Conservation (phyloP, 2,888 invertebrate genomes). For the Sesamia inferens region DNA sequence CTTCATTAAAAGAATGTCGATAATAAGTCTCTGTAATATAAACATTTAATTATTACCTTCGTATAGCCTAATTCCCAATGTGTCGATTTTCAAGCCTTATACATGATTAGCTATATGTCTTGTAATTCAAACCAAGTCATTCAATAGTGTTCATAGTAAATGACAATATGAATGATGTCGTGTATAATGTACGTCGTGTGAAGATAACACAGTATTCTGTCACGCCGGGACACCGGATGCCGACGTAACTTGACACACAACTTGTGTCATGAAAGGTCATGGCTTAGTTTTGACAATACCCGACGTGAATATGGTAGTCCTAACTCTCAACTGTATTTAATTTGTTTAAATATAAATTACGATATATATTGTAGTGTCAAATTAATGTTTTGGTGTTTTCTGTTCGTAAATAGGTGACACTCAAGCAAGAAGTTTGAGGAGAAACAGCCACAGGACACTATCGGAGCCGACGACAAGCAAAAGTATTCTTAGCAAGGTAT, state of each 20-base stretch:
- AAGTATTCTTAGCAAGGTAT: conserved; percentile 82
- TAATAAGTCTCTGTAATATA: too few relatives aligned
- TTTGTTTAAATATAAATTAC: background rate
- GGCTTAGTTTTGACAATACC: conserved; percentile 1
- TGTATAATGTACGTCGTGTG: conserved; percentile 1
- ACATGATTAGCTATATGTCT: background rate
- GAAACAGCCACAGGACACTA: conserved; percentile 68
- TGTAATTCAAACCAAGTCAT: background rate
- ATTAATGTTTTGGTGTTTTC: conserved; percentile 5
- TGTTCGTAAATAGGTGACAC: conserved; percentile 69
- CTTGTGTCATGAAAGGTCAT: conserved; percentile 10
- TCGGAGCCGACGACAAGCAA: conserved; percentile 81
- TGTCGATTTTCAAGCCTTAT: background rate
- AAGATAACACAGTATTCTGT: conserved; percentile 12
- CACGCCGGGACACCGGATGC: conserved; percentile 1
- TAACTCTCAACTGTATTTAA: background rate
- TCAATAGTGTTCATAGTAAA: conserved; percentile 7
- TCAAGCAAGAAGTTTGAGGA: conserved; percentile 70
- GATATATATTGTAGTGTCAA: background rate
- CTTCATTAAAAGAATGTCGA: too few relatives aligned
- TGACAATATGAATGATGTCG: conserved; percentile 1
- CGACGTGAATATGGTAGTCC: background rate
- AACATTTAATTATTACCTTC: background rate
- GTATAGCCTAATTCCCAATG: background rate
- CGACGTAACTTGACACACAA: conserved; percentile 18